Evolutionary conservation across 23 tunicate species (phyloP), one percentile per base, ranked within the genome.

Genomic region (Ciona savignyi): DNA sequence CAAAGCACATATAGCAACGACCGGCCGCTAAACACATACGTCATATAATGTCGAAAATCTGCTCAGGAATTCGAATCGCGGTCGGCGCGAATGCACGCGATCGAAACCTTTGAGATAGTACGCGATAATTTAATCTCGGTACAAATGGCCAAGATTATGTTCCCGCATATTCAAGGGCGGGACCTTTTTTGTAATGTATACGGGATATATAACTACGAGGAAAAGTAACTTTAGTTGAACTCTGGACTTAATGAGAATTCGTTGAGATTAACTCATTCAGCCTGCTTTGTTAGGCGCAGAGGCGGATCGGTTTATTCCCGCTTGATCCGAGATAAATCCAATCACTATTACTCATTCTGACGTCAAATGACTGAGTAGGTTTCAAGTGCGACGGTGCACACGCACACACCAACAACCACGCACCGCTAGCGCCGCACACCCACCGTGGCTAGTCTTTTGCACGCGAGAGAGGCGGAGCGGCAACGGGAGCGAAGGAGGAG

Each of bases 351-450:
- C 56, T 42, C 56, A 42, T 9, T 6, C 11, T 42, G 56, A 42
- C 56, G 56, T 42, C 56, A 42, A 42, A 42, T 42, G 56, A 42
- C 56, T 42, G 15, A 42, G 56, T 42, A 42, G 56, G 56, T 42
- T 42, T 42, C 56, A 63, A 25, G 51, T 49, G 49, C 74, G 32
- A 3, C 4, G 74, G 33, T 60, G 51, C 74, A 70, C 74, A 70
- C 74, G 34, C 74, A 15, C 65, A 65, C 77, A 27, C 65, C 22
- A 72, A 49, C 76, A 72, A 63, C 28, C 76, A 15, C 69, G 78
- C 78, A 29, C 69, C 24, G 62, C 30, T 51, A 63, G 30, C 30
- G 68, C 65, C 69, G 78, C 51, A 32, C 78, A 74, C 69, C 29
- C 78, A 30, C 69, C 25, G 4, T 22, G 27, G 69, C 49, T 27